These are phyloP conservation scores for Gymnarchus niloticus DNA, from an alignment of 2,113 vertebrate species.

Conservation along the genomic window DNA sequence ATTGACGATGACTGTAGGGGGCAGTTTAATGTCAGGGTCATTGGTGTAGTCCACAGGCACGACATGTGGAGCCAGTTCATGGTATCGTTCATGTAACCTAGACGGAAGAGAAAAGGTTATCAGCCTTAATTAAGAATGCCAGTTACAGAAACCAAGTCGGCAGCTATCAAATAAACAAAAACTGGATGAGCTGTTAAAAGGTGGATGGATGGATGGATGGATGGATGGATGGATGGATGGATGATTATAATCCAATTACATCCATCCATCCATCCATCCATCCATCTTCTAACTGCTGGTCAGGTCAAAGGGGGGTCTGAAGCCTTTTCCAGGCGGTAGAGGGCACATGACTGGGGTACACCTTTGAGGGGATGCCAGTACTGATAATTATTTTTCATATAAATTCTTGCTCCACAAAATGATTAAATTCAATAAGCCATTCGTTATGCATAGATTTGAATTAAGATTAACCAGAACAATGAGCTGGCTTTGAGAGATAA, in stretches of 20 bases:
- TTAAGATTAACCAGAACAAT: too few species aligned
- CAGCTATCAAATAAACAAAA: background rate
- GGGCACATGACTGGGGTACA: too few species aligned
- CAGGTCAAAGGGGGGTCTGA: too few species aligned
- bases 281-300: too few species aligned
- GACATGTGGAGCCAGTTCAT: constrained; percentile 90
- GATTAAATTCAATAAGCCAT: background rate
- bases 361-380: too few species aligned
- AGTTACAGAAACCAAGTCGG: background rate
- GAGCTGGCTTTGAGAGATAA: too few species aligned
- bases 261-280: too few species aligned
- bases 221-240: too few species aligned
- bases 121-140: background rate
- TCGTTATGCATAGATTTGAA: background rate
- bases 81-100: constrained; percentile 84
- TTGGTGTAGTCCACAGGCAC: constrained; percentile 96
- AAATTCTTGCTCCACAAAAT: background rate
- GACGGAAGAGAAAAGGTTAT: constrained; percentile 38
- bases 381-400: background rate
- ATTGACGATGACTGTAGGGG: constrained; percentile 89
- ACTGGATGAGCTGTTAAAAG: too few species aligned
- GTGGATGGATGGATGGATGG: too few species aligned
- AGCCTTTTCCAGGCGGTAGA: too few species aligned
- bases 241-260: too few species aligned
- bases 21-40: constrained; percentile 85